Percentiles rank a stretch among this genome's conserved stretches.
Conservation (phyloP, 2,797 vertebrate species). For the Cynodonichthys magdalenae region DNA sequence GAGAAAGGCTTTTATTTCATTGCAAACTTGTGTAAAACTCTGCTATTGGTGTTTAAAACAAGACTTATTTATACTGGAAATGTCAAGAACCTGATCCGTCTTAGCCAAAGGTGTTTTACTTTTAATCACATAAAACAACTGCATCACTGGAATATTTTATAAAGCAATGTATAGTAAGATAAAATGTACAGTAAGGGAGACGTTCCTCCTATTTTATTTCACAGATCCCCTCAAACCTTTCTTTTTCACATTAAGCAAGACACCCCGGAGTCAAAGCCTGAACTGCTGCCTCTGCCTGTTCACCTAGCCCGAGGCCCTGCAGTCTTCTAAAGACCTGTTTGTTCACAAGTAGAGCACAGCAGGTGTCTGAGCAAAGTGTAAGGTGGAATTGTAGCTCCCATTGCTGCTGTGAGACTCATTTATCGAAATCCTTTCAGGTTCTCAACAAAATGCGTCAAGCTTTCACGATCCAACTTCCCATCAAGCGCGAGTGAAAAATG, state of each 20-base stretch:
- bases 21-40: conserved; percentile 10
- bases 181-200: conserved; percentile 29
- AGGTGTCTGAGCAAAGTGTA: conserved; percentile 74
- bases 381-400: conserved; percentile 65
- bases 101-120: conserved; percentile 8
- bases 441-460: conserved; percentile 38
- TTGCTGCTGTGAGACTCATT: conserved; percentile 65
- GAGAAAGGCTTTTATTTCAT: conserved; percentile 27
- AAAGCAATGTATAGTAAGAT: conserved; percentile 32
- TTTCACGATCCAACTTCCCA: conserved; percentile 52
- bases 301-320: conserved; percentile 69
- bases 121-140: conserved; percentile 4
- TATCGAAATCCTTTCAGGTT: conserved; percentile 67
- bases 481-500: conserved; percentile 42
- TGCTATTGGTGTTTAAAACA: conserved; percentile 9
- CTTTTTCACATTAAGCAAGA: conserved; percentile 63
- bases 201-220: conserved; percentile 39
- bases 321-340: conserved; percentile 76
- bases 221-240: conserved; percentile 57
- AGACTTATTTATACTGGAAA: conserved; percentile 17
- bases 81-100: not conserved
- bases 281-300: conserved; percentile 67
- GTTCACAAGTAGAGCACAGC: conserved; percentile 73
- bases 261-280: conserved; percentile 64
- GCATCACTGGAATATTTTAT: conserved; percentile 18